These are phyloP conservation scores for Phenganax stokvisi DNA, from an alignment of 92 coral and sea anemone genomes.

Conservation along the genomic window DNA sequence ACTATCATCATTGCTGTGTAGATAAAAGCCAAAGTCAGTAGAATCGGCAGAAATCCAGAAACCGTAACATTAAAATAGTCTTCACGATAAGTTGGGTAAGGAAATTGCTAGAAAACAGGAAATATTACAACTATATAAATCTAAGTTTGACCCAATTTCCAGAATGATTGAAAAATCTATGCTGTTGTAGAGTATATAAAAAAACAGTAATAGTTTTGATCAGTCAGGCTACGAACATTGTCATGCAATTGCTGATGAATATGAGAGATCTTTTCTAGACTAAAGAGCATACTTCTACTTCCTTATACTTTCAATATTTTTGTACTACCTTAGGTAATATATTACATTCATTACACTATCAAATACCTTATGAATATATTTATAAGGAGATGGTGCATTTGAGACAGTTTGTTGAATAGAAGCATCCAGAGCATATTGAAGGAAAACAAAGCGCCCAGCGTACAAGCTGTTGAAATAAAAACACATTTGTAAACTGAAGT, in stretches of 20 bases:
- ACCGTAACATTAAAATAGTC: conserved; percentile 58
- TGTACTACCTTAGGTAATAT: no score
- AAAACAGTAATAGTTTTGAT: no score
- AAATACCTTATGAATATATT: conserved; percentile 63
- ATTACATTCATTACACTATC: neutral
- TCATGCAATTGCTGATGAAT: no score
- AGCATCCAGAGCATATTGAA: conserved; percentile 91
- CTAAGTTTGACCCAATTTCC: no score
- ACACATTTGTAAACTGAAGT: neutral
- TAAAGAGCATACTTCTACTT: no score
- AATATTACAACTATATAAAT: no score
- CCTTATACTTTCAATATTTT: no score
- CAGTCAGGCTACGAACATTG: no score
- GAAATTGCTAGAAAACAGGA: conserved; percentile 54
- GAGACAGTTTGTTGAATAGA: conserved; percentile 61
- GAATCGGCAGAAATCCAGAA: conserved; percentile 56
- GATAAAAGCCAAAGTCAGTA: conserved; percentile 76
- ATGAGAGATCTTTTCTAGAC: no score
- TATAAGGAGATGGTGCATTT: conserved; percentile 43
- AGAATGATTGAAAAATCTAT: no score
- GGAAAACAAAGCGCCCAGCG: conserved; percentile 52
- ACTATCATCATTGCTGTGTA: conserved; percentile 84
- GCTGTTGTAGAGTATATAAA: no score
- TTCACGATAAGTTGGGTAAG: conserved; percentile 67
- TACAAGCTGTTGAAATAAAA: conserved; percentile 47